Conservation (phyloP, 2,113 vertebrate species). For the Leptocoma aspasia region DNA sequence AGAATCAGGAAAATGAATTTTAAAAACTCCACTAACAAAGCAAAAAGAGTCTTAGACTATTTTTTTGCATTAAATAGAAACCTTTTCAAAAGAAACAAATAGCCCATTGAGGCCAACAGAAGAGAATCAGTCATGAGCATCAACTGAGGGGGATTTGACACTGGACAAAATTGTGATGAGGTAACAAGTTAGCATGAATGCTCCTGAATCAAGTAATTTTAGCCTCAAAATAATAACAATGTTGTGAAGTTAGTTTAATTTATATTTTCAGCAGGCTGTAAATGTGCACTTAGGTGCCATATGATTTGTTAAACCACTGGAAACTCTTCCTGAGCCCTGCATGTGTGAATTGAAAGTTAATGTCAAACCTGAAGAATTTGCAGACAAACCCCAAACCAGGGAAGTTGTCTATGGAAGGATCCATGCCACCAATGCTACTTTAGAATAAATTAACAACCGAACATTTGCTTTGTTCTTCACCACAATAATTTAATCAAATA, state of each 20-base stretch:
- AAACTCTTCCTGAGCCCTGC: neutral
- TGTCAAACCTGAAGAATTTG: neutral
- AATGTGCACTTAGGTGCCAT: neutral
- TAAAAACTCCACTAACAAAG: neutral
- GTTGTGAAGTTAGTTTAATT: neutral
- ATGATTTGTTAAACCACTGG: neutral
- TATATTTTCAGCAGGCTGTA: neutral
- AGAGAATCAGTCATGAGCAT: neutral
- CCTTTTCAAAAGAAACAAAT: neutral
- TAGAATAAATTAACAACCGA: neutral
- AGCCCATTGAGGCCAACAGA: neutral
- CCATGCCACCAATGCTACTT: rapidly evolving
- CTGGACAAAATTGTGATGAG: neutral
- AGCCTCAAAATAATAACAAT: neutral
- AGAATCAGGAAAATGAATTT: neutral
- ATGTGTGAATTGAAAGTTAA: neutral
- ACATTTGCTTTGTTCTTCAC: neutral
- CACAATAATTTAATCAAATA: neutral
- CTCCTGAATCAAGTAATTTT: neutral
- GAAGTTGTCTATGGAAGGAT: neutral
- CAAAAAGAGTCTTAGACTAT: neutral
- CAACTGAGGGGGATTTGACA: neutral
- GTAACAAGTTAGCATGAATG: neutral
- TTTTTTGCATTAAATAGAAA: neutral
- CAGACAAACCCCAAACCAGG: neutral